phyloP scores from a whole-genome alignment of 2,888 invertebrate genomes.

The Drosophila helvetica region DNA sequence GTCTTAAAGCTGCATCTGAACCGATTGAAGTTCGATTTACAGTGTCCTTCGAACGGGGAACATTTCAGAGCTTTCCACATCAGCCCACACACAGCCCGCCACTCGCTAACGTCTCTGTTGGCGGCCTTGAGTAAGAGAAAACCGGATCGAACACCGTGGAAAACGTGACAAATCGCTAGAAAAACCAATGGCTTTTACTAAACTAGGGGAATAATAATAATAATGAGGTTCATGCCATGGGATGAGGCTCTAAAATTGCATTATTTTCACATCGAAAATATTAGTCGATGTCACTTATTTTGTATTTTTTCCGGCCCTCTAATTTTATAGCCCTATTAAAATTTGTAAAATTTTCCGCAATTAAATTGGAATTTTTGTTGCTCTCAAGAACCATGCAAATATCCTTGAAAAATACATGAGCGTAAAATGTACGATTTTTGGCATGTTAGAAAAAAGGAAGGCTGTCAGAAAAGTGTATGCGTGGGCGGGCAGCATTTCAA shows the following conservation, averaged over 20 bases:
- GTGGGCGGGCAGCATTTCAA: conserved; percentile 36
- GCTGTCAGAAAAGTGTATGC: conserved; percentile 6
- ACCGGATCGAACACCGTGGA: background rate
- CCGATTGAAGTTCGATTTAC: conserved; percentile 23
- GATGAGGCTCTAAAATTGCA: conserved; percentile 9
- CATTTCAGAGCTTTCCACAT: too few species aligned
- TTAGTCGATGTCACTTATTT: background rate
- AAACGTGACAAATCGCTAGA: conserved; percentile 37
- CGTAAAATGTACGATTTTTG: conserved; percentile 7
- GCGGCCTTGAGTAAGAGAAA: conserved; percentile 17
- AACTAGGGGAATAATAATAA: conserved; percentile 14
- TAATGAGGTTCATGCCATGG: conserved; percentile 30
- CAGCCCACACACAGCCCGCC: too few species aligned
- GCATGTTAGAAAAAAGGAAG: conserved; percentile 4
- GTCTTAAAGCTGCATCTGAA: too few species aligned
- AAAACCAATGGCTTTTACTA: background rate
- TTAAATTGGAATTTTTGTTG: background rate
- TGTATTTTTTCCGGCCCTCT: background rate
- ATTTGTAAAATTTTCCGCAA: background rate
- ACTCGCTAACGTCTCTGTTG: conserved; percentile 27
- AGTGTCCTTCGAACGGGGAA: too few species aligned
- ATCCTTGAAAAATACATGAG: conserved; percentile 1
- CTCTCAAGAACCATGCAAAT: conserved; percentile 7
- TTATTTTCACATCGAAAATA: conserved; percentile 12
- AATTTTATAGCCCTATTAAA: background rate